Evolutionary conservation across 2,113 vertebrate species (phyloP).

Genomic region (Hypocryptadius cinnamomeus): DNA sequence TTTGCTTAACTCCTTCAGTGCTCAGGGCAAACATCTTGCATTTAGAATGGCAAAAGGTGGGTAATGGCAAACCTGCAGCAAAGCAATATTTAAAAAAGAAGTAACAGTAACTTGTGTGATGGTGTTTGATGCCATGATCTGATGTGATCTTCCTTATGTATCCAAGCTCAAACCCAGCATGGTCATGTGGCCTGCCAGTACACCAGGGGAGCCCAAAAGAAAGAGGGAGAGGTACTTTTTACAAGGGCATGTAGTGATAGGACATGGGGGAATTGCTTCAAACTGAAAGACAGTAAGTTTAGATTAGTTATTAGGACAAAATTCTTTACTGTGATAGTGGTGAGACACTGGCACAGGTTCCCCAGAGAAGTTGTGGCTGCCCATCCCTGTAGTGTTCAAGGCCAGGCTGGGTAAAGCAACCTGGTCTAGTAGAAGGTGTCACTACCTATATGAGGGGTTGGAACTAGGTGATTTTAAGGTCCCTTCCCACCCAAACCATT

Average conservation of each 20-base stretch:
- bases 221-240: background rate
- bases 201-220: rapidly evolving
- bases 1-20: background rate
- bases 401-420: background rate
- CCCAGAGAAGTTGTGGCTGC: background rate
- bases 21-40: background rate
- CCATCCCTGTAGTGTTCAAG: background rate
- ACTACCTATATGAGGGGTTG: background rate
- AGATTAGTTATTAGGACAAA: background rate
- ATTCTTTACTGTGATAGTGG: background rate
- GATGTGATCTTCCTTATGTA: background rate
- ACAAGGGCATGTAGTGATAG: background rate
- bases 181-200: background rate
- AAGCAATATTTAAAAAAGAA: background rate
- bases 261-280: background rate
- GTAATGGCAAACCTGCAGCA: background rate
- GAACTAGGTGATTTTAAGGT: background rate
- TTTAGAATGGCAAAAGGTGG: background rate
- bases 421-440: background rate
- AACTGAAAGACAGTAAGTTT: background rate
- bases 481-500: background rate
- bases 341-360: background rate
- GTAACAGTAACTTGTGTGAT: background rate
- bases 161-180: background rate
- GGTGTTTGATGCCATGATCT: background rate